Base-by-base conservation (phyloP, 37 sponge, comb jelly and placozoan genomes). In the Petrosia ficiformis region DNA sequence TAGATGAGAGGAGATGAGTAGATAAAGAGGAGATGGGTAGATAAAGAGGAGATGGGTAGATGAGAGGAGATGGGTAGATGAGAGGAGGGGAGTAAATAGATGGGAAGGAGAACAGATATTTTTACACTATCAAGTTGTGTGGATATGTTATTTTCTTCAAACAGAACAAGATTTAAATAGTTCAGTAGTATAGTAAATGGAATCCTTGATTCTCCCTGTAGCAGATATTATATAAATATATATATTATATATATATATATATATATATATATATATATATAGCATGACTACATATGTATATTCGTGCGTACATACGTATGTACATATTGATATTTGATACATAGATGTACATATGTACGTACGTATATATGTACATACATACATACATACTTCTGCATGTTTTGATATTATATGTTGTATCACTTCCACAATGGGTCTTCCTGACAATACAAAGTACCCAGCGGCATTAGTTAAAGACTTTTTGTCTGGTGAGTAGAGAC, bases 401-500 rank as follows among this genome's bases (percentile, higher is more conserved):
- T 42, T 77, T 1, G 26, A 24, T 2, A 44, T 67, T 37, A 78
- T 73, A 56, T 73, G 66, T 10, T 57, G 39, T 0, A 85, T 38
- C 2, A 85, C 79, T 0, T 66, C 48, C 4, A 39, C 34, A 0
- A 85, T 67, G 29, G 59, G 58, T 8, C 21, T 1, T 1, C 77
- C 74, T 24, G 85, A 84, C 39, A 84, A 37, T 8, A 73, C 36
- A n/a, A 84, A 65, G 35, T 84, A 84, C 1, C 25, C 42, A 21
- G 85, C 66, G 36, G 78, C 85, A 64, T 16, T 37, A 38, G 31
- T 10, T 11, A 21, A 34, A 1, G 54, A 31, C 42, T 57, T 73
- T 36, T 36, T 4, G 16, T n/a, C 44, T 26, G 43, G 32, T n/a
- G 77, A 35, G 42, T 73, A 73, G 42, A n/a, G 24, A 69, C 79